Evolutionary conservation across 2,113 vertebrate genomes (phyloP).

Genomic region (Eulemur rufifrons): DNA sequence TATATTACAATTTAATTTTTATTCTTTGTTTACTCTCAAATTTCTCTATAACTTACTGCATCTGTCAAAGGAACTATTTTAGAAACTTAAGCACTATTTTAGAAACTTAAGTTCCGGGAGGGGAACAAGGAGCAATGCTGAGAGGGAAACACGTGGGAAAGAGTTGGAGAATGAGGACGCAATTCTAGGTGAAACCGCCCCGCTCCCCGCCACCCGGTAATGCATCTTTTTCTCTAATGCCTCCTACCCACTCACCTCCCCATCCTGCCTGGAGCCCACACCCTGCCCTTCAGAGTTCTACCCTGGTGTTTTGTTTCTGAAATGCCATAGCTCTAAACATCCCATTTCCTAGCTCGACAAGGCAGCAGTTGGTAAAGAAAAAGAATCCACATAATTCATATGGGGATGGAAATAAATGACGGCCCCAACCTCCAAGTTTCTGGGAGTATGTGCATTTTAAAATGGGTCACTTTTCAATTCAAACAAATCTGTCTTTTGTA

Average conservation of each 20-base stretch:
- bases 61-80: neutral
- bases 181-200: neutral
- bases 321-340: neutral
- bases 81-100: neutral
- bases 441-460: neutral
- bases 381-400: neutral
- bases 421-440: neutral
- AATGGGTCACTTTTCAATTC: neutral
- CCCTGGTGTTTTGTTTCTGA: neutral
- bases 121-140: neutral
- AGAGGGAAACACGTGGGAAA: neutral
- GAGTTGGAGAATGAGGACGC: accelerated
- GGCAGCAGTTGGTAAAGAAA: neutral
- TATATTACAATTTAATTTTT: neutral
- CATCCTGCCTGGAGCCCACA: neutral
- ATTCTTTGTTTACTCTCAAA: neutral
- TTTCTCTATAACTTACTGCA: neutral
- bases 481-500: neutral
- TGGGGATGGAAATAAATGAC: neutral
- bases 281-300: neutral
- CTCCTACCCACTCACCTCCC: neutral
- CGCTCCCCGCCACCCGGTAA: accelerated
- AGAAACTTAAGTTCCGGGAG: neutral
- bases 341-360: neutral
- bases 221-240: neutral